Conservation (phyloP, 2,797 vertebrate species). For the Pangasius macronema region DNA sequence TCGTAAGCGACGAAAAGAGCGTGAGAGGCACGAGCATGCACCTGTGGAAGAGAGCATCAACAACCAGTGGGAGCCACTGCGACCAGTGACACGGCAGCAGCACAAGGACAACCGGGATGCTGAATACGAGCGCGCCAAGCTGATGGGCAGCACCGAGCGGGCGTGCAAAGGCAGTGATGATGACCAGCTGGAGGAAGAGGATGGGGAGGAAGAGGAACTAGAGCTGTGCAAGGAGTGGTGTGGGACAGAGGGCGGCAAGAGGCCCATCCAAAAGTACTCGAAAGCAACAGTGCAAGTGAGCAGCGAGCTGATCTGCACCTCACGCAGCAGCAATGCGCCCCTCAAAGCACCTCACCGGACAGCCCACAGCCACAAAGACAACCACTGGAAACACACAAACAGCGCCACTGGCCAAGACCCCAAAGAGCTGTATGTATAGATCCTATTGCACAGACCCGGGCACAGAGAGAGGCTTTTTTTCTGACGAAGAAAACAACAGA, state of each 20-base stretch:
- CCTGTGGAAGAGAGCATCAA: conserved; percentile 82
- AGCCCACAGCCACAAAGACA: conserved; percentile 89
- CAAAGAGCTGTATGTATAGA: conserved; percentile 84
- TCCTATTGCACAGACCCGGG: conserved; percentile 58
- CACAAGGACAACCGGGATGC: conserved; percentile 87
- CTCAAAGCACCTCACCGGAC: conserved; percentile 86
- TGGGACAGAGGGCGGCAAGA: conserved; percentile 79
- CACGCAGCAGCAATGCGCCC: conserved; percentile 75
- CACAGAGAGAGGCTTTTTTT: conserved; percentile 51
- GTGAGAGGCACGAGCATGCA: conserved; percentile 76
- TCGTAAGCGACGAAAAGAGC: conserved; percentile 95
- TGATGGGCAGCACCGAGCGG: conserved; percentile 85
- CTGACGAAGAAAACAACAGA: conserved; percentile 58
- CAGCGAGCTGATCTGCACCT: conserved; percentile 78
- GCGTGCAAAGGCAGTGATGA: conserved; percentile 78
- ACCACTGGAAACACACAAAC: conserved; percentile 87
- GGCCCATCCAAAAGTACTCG: conserved; percentile 80
- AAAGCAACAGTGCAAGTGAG: conserved; percentile 81
- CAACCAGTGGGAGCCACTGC: conserved; percentile 94
- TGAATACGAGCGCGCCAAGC: conserved; percentile 91
- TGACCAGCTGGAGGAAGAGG: conserved; percentile 66
- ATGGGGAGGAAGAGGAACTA: conserved; percentile 71
- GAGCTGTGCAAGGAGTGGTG: conserved; percentile 62
- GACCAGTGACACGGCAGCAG: conserved; percentile 81
- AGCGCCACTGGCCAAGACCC: conserved; percentile 77